Conservation (phyloP, 2,888 invertebrate species). For the Aphidius colemani region DNA sequence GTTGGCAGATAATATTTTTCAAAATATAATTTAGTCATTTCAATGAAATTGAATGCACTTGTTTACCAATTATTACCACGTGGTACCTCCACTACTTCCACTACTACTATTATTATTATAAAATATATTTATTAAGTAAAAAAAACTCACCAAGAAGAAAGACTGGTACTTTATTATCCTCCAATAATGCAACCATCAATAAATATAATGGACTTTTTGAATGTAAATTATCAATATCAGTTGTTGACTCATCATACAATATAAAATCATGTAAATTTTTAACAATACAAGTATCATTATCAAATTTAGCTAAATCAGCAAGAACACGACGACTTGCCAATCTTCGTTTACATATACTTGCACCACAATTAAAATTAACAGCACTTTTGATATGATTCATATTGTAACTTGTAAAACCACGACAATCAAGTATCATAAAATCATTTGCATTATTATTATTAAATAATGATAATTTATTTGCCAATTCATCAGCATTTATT, state of each 20-base stretch:
- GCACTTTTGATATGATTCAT: constrained; percentile 71
- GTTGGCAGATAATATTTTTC: too few species aligned
- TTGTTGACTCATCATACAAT: constrained; percentile 72
- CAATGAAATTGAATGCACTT: too few species aligned
- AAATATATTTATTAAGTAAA: neutral
- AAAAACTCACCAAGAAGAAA: constrained; percentile 69
- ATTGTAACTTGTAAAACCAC: constrained; percentile 74
- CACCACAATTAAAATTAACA: constrained; percentile 74
- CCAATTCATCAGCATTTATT: constrained; percentile 63
- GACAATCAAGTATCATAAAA: constrained; percentile 67
- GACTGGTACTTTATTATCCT: constrained; percentile 70
- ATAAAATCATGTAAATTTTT: constrained; percentile 67
- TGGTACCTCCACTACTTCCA: too few species aligned
- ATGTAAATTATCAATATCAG: constrained; percentile 66
- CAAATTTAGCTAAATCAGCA: constrained; percentile 69
- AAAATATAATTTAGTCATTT: too few species aligned
- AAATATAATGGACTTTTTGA: constrained; percentile 68
- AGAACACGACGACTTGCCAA: constrained; percentile 70
- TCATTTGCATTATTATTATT: constrained; percentile 26
- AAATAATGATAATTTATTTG: constrained; percentile 53
- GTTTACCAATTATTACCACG: too few species aligned
- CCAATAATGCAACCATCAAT: constrained; percentile 69
- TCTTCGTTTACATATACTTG: constrained; percentile 70
- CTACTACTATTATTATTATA: too few species aligned
- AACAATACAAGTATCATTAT: constrained; percentile 69